Conservation (phyloP, 92 coral and sea anemone species). For the Paragorgia papillata region DNA sequence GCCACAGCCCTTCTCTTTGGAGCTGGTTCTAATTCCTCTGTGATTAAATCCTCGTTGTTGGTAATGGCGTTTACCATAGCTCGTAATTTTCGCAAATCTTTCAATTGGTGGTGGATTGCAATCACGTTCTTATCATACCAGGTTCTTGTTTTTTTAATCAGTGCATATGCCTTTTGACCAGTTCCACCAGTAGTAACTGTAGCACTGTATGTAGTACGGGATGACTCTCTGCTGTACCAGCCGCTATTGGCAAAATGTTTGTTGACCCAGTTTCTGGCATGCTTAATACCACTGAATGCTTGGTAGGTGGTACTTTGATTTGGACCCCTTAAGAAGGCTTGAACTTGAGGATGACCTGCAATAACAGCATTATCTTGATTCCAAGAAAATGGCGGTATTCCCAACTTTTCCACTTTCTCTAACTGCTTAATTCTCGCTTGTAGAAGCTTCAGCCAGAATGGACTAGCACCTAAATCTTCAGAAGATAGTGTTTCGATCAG, state of each 20-base stretch:
- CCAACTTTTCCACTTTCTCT: slow-evolving; percentile 26
- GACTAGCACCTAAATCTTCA: too few relatives aligned
- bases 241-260: not conserved
- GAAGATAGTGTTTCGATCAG: not conserved
- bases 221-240: not conserved
- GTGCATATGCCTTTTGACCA: slow-evolving; percentile 13
- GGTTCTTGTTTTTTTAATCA: slow-evolving; percentile 16
- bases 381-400: slow-evolving; percentile 43
- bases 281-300: slow-evolving; percentile 31
- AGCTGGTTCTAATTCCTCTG: slow-evolving; percentile 9
- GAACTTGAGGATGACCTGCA: slow-evolving; percentile 45
- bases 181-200: slow-evolving; percentile 4
- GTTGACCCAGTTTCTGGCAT: slow-evolving; percentile 19
- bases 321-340: slow-evolving; percentile 54
- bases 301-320: slow-evolving; percentile 12
- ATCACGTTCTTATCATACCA: slow-evolving; percentile 24
- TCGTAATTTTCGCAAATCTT: slow-evolving; percentile 24
- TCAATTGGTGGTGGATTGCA: not conserved
- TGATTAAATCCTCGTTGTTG: not conserved
- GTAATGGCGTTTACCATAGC: slow-evolving; percentile 9
- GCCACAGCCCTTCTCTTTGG: slow-evolving; percentile 1
- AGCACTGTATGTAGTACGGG: slow-evolving; percentile 25
- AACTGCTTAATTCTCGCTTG: too few relatives aligned
- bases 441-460: too few relatives aligned
- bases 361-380: slow-evolving; percentile 43